Evolutionary conservation across 2,888 invertebrate species (phyloP), one percentile per base, ranked within the genome.

Genomic region (Omphaloscelis lunosa): DNA sequence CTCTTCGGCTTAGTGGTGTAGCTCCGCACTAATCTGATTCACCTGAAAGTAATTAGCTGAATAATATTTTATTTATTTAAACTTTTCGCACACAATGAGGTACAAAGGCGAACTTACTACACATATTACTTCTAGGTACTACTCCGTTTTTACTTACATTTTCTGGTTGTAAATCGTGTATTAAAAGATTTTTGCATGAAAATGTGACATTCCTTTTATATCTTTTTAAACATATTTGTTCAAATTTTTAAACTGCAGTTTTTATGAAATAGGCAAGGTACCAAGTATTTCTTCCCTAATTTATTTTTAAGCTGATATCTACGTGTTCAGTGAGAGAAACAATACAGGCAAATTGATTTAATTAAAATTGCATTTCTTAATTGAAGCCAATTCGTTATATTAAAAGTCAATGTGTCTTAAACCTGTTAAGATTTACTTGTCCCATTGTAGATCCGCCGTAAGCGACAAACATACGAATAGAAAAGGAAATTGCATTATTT

Each of bases 401-500:
- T 34, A 61, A 67, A 72, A 59, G 34, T 51, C 72, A 61, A 53
- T 23, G 23, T 27, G 45, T n/a, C 34, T 41, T 68, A 15, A 79
- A 41, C 5, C 51, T 29, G 29, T 58, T 41, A 53, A 77, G 71
- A 72, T 77, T 82, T 62, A 81, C 63, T 68, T 53, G 45, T 65
- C 39, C 29, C 67, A 27, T 65, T 29, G 61, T 65, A 48, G 56
- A 71, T 62, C 53, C 17, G 39, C 67, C 59, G 71, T 71, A 39
- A 81, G 61, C 72, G 58, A 75, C 58, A 71, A 29, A 68, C n/a
- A 66, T 65, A 78, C 70, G 34, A 69, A 72, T 51, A 68, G 29
- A 75, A 83, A 72, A 75, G 62, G 70, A 65, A 67, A 82, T 75
- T 73, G 72, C 71, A 77, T 74, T 75, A 80, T 85, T 76, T 79